Evolutionary conservation across 2,797 vertebrate species (phyloP).

Genomic region (Sebastes vulpes): DNA sequence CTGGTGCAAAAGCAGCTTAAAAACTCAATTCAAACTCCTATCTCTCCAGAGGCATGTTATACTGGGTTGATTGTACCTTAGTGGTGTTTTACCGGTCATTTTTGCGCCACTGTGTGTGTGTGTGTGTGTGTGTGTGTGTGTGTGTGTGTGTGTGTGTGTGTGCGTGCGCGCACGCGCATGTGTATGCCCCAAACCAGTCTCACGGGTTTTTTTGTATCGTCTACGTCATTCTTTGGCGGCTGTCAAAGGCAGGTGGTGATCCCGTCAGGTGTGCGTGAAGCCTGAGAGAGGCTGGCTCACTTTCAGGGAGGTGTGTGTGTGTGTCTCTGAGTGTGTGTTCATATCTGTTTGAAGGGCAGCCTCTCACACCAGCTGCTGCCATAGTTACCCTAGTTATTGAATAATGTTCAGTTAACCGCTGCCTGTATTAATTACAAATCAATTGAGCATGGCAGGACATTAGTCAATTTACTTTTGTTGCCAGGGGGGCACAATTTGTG

Average conservation of each 20-base stretch:
- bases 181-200: constrained; percentile 52
- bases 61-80: not conserved
- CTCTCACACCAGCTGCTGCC: constrained; percentile 49
- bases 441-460: constrained; percentile 22
- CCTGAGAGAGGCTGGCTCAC: constrained; percentile 14
- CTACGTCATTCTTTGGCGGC: constrained; percentile 42
- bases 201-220: constrained; percentile 23
- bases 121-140: too few relatives aligned
- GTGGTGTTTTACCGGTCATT: constrained; percentile 1
- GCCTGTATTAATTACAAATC: constrained; percentile 49
- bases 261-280: constrained; percentile 72
- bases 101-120: not conserved
- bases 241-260: constrained; percentile 78
- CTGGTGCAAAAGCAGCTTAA: not conserved
- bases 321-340: constrained; percentile 1
- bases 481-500: constrained; percentile 12
- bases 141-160: not conserved
- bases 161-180: not conserved
- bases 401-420: constrained; percentile 40
- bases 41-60: too few relatives aligned
- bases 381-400: constrained; percentile 42
- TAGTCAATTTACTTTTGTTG: constrained; percentile 45
- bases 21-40: not conserved
- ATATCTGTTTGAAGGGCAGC: constrained; percentile 23
- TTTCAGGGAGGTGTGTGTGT: constrained; percentile 4